A percentile compares a stretch with the other conserved stretches of the same genome.
phyloP scores from a whole-genome alignment of 2,888 invertebrate genomes.

The Harpalus rufipes region DNA sequence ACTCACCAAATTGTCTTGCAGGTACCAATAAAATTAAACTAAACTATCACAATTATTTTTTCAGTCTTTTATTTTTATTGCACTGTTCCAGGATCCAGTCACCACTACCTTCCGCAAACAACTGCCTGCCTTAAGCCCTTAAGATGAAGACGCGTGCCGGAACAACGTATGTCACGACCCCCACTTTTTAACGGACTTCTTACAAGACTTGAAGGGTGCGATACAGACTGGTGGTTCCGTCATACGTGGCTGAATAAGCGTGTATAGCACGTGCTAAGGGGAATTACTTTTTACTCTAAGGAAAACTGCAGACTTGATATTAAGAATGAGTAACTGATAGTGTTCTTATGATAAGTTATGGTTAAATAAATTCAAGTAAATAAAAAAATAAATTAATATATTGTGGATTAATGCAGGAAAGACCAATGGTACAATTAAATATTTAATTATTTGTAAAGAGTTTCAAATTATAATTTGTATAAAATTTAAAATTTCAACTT shows the following conservation, averaged over 20 bases:
- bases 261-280: conserved; percentile 1
- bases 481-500: too few species aligned
- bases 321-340: not conserved
- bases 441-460: too few species aligned
- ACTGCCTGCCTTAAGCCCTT: conserved; percentile 4
- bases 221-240: conserved; percentile 56
- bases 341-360: not conserved
- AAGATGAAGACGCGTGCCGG: conserved; percentile 27
- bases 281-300: not conserved
- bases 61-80: conserved; percentile 28
- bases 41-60: too few species aligned
- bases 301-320: not conserved
- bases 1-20: too few species aligned
- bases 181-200: conserved; percentile 66
- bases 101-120: not conserved
- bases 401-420: too few species aligned
- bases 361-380: not conserved
- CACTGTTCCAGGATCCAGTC: conserved; percentile 31
- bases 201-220: conserved; percentile 57
- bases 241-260: conserved; percentile 21
- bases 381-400: too few species aligned
- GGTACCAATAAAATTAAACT: too few species aligned
- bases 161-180: conserved; percentile 31
- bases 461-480: too few species aligned
- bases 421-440: too few species aligned